Evolutionary conservation across 2,888 invertebrate genomes (phyloP), one percentile per base, ranked within the genome.

Genomic region (Acleris laterana): DNA sequence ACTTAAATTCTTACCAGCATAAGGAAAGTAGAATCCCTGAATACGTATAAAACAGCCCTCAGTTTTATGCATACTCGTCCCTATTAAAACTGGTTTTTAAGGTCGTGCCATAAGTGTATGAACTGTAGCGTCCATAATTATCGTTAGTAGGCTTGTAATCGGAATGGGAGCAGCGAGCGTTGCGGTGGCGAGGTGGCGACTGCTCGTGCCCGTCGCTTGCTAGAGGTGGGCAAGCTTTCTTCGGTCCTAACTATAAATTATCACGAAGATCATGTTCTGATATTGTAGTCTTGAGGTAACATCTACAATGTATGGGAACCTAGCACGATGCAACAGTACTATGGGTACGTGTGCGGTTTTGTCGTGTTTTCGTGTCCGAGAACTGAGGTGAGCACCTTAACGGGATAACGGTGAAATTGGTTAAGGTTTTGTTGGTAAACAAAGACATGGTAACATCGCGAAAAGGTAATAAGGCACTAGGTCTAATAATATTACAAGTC

Each of bases 191-290:
- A 70, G 69, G 77, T 76, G 76, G 79, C 73, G 72, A 74, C 76
- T 74, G 70, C 74, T 75, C 58, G 62, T 68, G 78, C 80, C 78
- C 81, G 83, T 79, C 83, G 80, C 77, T 83, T 85, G 82, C 83
- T 83, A 81, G 78, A 80, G 79, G 79, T 80, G 71, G 70, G 72
- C 86, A 85, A 84, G 83, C 85, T 87, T 85, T 85, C 85, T 78
- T 82, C 78, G 82, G 81, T 83, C 81, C 85, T 82, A 83, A 82
- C 80, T 81, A 88, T 88, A 88, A 88, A 89, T 90, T 89, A 89
- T 89, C 86, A 89, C 88, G 85, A 87, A 85, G 83, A 88, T 87
- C 86, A 88, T 89, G 89, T 88, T 85, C 77, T 80, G 80, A 82
- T 84, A 82, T 80, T 84, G 83, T 78, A 83, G 82, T 83, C 77